Conservation (phyloP, 2,113 vertebrate genomes). For the Morone chrysops region DNA sequence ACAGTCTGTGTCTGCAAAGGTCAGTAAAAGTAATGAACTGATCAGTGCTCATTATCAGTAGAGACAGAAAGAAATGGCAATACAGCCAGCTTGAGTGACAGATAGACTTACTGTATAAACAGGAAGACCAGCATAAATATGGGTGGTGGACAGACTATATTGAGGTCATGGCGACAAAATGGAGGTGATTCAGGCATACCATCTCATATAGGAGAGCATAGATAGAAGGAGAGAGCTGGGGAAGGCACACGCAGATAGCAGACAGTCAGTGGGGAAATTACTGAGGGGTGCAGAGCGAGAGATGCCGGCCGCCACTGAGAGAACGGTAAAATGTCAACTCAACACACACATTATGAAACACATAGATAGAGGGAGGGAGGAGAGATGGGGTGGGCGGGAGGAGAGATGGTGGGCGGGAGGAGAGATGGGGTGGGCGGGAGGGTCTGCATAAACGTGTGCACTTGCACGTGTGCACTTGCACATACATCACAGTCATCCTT, state of each 20-base stretch:
- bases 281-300: conserved; percentile 52
- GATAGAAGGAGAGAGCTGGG: conserved; percentile 55
- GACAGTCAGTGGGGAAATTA: conserved; percentile 80
- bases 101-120: conserved; percentile 12
- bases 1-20: conserved; percentile 63
- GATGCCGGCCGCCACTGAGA: conserved; percentile 53
- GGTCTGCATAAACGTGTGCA: conserved; percentile 6
- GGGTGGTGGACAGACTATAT: conserved; percentile 49
- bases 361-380: conserved; percentile 4
- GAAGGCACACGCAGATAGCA: conserved; percentile 62
- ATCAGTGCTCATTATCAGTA: conserved; percentile 55
- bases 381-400: background rate
- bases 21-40: conserved; percentile 64
- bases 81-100: conserved; percentile 5
- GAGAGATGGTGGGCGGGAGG: background rate
- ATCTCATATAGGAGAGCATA: conserved; percentile 66
- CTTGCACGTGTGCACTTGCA: background rate
- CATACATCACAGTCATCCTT: background rate
- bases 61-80: background rate
- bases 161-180: conserved; percentile 70
- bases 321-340: conserved; percentile 75
- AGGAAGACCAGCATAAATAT: conserved; percentile 25
- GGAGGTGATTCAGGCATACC: conserved; percentile 60
- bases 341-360: conserved; percentile 62
- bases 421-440: background rate